Conservation (phyloP, 2,888 invertebrate genomes). For the Metalampra italica region DNA sequence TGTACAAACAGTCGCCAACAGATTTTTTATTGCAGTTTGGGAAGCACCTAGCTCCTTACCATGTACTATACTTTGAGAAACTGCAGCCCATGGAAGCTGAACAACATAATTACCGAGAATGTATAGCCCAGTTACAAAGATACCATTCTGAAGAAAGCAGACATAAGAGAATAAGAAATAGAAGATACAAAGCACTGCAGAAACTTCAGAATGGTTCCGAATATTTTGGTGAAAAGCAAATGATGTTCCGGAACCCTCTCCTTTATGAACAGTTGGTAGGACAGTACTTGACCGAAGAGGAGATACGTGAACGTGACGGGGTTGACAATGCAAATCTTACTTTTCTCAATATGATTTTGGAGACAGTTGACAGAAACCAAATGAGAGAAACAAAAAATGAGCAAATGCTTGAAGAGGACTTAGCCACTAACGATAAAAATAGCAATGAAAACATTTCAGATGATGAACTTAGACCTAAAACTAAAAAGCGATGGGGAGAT, state of each 20-base stretch:
- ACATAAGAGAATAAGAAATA: constrained; percentile 83
- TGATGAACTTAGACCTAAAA: constrained; percentile 31
- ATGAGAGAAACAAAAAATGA: constrained; percentile 80
- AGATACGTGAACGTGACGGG: constrained; percentile 82
- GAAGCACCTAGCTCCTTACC: constrained; percentile 81
- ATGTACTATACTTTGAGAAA: constrained; percentile 84
- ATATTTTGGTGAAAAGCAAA: constrained; percentile 95
- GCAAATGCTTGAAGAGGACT: constrained; percentile 74
- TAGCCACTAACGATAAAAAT: not conserved
- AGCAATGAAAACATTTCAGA: constrained; percentile 28
- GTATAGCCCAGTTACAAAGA: constrained; percentile 80
- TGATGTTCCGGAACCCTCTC: constrained; percentile 94
- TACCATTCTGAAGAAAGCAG: constrained; percentile 74
- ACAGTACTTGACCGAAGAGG: constrained; percentile 88
- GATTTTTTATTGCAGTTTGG: constrained; percentile 89
- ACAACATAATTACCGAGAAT: constrained; percentile 79
- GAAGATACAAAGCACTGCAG: constrained; percentile 89
- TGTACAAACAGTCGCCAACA: constrained; percentile 82
- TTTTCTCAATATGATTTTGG: constrained; percentile 87
- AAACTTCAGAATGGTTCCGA: constrained; percentile 82
- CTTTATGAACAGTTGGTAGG: constrained; percentile 94
- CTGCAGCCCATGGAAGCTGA: constrained; percentile 29
- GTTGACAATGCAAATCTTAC: constrained; percentile 77
- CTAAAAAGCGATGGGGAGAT: constrained; percentile 73
- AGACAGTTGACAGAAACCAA: constrained; percentile 87